These are phyloP conservation scores for Stomatorhinus walkeri DNA, from an alignment of 2,797 vertebrate genomes.

Conservation along the genomic window DNA sequence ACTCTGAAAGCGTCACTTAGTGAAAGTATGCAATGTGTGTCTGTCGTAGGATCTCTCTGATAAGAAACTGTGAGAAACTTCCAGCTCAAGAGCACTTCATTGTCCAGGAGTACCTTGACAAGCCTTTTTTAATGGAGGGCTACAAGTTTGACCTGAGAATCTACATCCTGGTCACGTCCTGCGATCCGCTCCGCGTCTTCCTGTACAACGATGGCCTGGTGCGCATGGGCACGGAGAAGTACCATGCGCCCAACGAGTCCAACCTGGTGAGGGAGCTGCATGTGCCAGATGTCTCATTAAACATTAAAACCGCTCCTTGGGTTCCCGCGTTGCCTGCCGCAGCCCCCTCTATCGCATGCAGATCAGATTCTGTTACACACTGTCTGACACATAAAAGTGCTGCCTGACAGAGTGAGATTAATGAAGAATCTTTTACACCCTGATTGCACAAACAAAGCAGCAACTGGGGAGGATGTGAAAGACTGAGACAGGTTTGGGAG, in stretches of 20 bases:
- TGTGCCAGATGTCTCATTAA: conserved; percentile 49
- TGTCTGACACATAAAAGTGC: conserved; percentile 53
- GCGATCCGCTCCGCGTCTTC: conserved; percentile 92
- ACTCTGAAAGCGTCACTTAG: neutral
- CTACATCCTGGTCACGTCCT: conserved; percentile 94
- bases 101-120: conserved; percentile 97
- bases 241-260: conserved; percentile 85
- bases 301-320: conserved; percentile 50
- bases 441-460: conserved; percentile 39
- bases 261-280: conserved; percentile 78
- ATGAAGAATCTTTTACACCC: conserved; percentile 50
- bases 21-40: conserved; percentile 38
- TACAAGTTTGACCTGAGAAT: conserved; percentile 98
- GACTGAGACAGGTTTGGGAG: conserved; percentile 4
- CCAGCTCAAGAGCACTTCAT: conserved; percentile 95
- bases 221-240: conserved; percentile 96
- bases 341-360: conserved; percentile 40
- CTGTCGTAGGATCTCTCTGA: conserved; percentile 85
- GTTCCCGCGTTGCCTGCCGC: conserved; percentile 42
- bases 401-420: conserved; percentile 43
- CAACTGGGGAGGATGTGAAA: conserved; percentile 1
- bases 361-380: conserved; percentile 40
- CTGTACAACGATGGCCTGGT: conserved; percentile 96
- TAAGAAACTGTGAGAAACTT: conserved; percentile 93
- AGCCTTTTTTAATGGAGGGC: conserved; percentile 95